A percentile compares a stretch with the other conserved stretches of the same genome.
Evolutionary conservation across 1,140 invertebrate species (phyloP).

Genomic region (Ceratosolen solmsi): DNA sequence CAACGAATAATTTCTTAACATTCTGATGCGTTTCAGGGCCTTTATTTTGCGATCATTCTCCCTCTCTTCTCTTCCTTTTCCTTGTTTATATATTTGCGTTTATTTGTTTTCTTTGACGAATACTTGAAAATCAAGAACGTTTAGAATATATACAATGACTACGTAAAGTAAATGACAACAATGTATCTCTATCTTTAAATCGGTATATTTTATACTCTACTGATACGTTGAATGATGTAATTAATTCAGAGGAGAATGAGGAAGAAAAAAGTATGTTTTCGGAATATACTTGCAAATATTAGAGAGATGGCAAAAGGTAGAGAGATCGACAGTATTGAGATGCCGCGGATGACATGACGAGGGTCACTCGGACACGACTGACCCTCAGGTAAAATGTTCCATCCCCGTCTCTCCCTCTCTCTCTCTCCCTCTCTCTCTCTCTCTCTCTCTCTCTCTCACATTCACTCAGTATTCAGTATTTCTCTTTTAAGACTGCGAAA

Average conservation of each 20-base stretch:
- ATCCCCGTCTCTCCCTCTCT: background rate
- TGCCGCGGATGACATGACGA: constrained; percentile 68
- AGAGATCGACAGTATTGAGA: constrained; percentile 64
- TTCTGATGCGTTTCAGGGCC: too few species aligned
- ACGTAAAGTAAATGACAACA: background rate
- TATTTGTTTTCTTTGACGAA: background rate
- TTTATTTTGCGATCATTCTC: too few species aligned
- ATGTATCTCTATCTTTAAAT: background rate
- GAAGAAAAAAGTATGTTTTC: constrained; percentile 30
- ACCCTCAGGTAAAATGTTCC: constrained; percentile 62
- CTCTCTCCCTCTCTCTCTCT: constrained; percentile 17
- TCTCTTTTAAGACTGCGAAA: constrained; percentile 27
- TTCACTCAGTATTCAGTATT: background rate
- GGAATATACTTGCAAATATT: constrained; percentile 42
- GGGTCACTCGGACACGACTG: constrained; percentile 65
- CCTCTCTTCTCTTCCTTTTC: too few species aligned
- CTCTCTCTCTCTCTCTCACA: constrained; percentile 18
- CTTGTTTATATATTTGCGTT: too few species aligned
- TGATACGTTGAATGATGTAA: background rate
- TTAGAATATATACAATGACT: background rate
- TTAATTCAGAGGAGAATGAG: background rate
- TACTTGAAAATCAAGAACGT: background rate
- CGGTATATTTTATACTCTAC: background rate
- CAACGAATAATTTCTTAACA: too few species aligned
- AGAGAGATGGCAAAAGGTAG: constrained; percentile 29